These are phyloP conservation scores for Drosophila azteca DNA, from an alignment of 1,140 invertebrate species.

Conservation along the genomic window DNA sequence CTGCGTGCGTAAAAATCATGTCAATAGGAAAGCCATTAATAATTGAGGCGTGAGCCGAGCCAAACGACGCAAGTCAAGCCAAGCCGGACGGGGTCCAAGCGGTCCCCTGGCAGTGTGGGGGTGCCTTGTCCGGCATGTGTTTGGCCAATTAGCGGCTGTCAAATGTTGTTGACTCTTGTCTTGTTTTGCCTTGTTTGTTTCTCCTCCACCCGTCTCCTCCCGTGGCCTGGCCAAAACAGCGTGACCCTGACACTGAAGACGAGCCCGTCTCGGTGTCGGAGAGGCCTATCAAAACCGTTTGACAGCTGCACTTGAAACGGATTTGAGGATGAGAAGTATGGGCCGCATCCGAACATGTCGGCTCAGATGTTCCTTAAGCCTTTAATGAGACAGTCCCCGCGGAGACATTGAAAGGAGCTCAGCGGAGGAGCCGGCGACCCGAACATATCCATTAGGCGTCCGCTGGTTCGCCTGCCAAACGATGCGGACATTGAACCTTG, in stretches of 20 bases:
- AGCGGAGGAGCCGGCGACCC: constrained; percentile 6
- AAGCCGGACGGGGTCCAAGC: too few species aligned
- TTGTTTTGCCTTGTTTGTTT: constrained; percentile 5
- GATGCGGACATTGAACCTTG: constrained; percentile 76
- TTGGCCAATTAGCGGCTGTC: constrained; percentile 77
- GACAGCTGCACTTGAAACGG: constrained; percentile 67
- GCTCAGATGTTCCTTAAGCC: constrained; percentile 55
- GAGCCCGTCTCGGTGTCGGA: background rate
- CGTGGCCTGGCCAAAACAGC: background rate
- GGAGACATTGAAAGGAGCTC: constrained; percentile 58
- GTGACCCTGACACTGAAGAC: constrained; percentile 56
- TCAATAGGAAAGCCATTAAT: constrained; percentile 75
- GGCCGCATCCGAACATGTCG: constrained; percentile 41
- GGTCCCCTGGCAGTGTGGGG: constrained; percentile 35
- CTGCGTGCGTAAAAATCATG: constrained; percentile 74
- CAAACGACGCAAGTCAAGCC: too few species aligned
- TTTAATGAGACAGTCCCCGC: constrained; percentile 58
- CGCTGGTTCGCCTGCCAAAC: constrained; percentile 20
- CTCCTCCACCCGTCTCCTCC: background rate
- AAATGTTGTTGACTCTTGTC: constrained; percentile 71
- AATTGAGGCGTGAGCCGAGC: constrained; percentile 61
- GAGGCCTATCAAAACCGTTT: constrained; percentile 26
- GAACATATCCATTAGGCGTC: constrained; percentile 58
- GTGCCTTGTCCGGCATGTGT: constrained; percentile 52
- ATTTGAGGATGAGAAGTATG: constrained; percentile 34